Evolutionary conservation across 2,888 invertebrate species (phyloP).

Genomic region (Invenusta paracnida): DNA sequence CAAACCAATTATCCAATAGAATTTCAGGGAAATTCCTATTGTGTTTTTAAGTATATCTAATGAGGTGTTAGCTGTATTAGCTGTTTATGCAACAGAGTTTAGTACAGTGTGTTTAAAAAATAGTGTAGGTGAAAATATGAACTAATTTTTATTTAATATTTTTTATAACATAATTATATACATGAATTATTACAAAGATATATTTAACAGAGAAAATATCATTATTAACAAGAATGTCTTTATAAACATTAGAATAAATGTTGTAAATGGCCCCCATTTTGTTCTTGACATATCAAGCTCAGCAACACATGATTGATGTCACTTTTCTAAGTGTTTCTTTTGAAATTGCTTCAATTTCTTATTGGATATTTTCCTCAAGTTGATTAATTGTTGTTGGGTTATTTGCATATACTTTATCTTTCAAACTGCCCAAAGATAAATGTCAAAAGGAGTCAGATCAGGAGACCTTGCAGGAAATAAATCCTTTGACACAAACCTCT

Average conservation of each 20-base stretch:
- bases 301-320: not conserved
- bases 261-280: not conserved
- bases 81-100: no score
- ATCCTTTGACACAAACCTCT: slow-evolving; percentile 27
- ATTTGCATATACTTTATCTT: not conserved
- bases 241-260: not conserved
- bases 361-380: not conserved
- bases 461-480: slow-evolving; percentile 15
- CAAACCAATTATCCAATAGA: no score
- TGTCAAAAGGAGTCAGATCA: not conserved
- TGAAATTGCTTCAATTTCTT: not conserved
- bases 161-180: not conserved
- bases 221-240: not conserved
- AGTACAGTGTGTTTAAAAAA: no score
- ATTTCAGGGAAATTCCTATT: no score
- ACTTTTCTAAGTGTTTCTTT: not conserved
- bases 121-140: no score
- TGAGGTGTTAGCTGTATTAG: no score
- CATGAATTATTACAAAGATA: not conserved
- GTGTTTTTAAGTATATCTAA: no score
- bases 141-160: not conserved
- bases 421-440: slow-evolving; percentile 28
- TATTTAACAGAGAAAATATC: not conserved
- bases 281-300: no score
- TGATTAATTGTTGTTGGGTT: not conserved